Conservation (phyloP, 1,140 invertebrate species). For the Lepidurus couesii region DNA sequence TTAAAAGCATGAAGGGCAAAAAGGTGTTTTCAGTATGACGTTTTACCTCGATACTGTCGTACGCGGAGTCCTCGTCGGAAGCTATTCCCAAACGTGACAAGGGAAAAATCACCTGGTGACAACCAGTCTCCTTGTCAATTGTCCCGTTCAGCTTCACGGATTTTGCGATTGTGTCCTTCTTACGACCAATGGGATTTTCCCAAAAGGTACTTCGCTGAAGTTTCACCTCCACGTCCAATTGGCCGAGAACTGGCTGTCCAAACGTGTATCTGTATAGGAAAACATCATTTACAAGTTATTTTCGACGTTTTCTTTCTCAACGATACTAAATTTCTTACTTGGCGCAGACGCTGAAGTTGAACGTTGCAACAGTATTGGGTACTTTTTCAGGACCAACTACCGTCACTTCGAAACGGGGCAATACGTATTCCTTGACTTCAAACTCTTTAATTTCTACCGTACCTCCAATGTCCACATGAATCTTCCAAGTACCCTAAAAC, state of each 20-base stretch:
- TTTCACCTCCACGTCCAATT: constrained; percentile 30
- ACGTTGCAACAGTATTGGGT: constrained; percentile 42
- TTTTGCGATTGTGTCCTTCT: too few species aligned
- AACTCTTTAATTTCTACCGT: constrained; percentile 42
- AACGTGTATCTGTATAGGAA: constrained; percentile 37
- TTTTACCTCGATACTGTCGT: not conserved
- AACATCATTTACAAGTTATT: not conserved
- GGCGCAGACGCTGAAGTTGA: not conserved
- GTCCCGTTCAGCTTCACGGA: not conserved
- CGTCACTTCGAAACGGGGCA: constrained; percentile 61
- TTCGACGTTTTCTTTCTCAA: not conserved
- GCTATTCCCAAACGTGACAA: not conserved
- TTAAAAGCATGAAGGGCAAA: too few species aligned
- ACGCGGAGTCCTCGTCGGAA: not conserved
- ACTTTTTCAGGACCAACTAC: constrained; percentile 57
- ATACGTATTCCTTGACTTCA: constrained; percentile 56
- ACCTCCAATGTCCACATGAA: constrained; percentile 47
- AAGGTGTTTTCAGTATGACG: too few species aligned
- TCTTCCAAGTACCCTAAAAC: constrained; percentile 52
- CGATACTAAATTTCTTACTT: not conserved
- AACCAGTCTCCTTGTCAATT: not conserved
- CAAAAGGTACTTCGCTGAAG: constrained; percentile 10
- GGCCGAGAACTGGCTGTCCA: constrained; percentile 39
- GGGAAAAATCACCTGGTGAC: not conserved
- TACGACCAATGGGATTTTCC: too few species aligned